Evolutionary conservation across 2,797 vertebrate genomes (phyloP), one percentile per base, ranked within the genome.

Genomic region (Gallirallus australis): DNA sequence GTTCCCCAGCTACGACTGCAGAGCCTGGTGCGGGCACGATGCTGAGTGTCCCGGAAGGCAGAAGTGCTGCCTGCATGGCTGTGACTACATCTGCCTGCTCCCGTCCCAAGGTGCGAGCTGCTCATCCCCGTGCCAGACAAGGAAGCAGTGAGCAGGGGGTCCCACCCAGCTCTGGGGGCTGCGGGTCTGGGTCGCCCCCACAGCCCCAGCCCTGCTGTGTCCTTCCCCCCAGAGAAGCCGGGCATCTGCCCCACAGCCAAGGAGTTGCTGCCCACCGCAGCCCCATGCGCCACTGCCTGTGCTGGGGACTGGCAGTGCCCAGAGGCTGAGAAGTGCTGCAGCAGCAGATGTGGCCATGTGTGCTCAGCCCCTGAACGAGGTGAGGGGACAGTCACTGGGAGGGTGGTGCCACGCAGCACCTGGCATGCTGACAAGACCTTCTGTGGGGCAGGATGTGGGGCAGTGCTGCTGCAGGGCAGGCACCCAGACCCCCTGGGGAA

Each of bases 1-100:
- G 60, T 94, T 95, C 65, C 76, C 88, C 90, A 95, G 80, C 53
- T 96, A 94, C 0, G 72, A 93, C 57, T 95, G 96, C 88, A 88
- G 57, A 86, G 90, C 83, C 28, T 23, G 60, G 88, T 96, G 96
- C 76, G 15, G 11, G 77, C 71, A 31, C 0, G 92, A 94, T 0
- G 6, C 60, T 1, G 85, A 94, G 16, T 96, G 96, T 30, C 92
- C 85, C 0, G 30, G 35, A 1, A 2, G 35, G 64, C 47, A 95
- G 65, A 96, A 91, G 60, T 96, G 96, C 85, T 96, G 96, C 86
- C 88, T 82, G 48, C 76, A 0, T 0, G 90, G 96, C 60, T 96
- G 95, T 0, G 86, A 96, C 80, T 87, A 48, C 2, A 0, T 65
- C 69, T 96, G 95, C 53, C 52, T 95, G 76, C 12, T 28, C 17